Percentiles rank a stretch among this genome's conserved stretches.
Conservation (phyloP, 2,113 vertebrate genomes). For the Bagarius yarrelli region DNA sequence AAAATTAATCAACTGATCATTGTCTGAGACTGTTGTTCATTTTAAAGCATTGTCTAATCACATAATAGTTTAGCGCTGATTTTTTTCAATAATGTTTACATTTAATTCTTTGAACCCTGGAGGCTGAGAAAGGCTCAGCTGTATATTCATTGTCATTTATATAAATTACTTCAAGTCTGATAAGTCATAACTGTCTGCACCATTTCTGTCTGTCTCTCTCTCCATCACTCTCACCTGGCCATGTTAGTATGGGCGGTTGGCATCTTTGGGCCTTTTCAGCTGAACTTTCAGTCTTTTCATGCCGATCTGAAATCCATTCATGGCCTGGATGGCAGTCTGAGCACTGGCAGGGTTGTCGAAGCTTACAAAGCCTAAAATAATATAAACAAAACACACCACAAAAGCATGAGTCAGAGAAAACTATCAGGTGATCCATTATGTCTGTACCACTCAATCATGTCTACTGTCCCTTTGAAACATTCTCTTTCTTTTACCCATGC, state of each 20-base stretch:
- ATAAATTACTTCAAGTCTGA: background rate
- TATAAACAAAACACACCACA: background rate
- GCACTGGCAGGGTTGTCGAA: conserved; percentile 94
- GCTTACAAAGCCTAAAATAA: conserved; percentile 83
- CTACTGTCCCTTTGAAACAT: background rate
- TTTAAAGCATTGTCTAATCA: conserved; percentile 8
- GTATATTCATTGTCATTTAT: background rate
- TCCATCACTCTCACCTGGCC: conserved; percentile 17
- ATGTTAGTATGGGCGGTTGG: conserved; percentile 86
- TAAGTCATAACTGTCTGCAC: background rate
- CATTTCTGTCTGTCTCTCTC: background rate
- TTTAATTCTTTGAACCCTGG: background rate
- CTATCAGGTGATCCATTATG: background rate
- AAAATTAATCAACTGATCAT: conserved; percentile 67
- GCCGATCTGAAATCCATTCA: conserved; percentile 97
- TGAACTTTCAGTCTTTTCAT: conserved; percentile 97
- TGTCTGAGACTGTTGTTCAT: conserved; percentile 24
- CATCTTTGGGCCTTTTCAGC: conserved; percentile 92
- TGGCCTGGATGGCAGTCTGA: conserved; percentile 93
- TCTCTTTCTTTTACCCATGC: background rate
- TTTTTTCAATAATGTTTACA: too few relatives aligned
- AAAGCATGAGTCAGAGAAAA: background rate
- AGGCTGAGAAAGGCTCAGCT: background rate
- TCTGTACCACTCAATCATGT: background rate
- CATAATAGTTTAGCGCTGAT: background rate